Evolutionary conservation across 2,113 vertebrate species (phyloP).

Genomic region (Myiagra hebetior): DNA sequence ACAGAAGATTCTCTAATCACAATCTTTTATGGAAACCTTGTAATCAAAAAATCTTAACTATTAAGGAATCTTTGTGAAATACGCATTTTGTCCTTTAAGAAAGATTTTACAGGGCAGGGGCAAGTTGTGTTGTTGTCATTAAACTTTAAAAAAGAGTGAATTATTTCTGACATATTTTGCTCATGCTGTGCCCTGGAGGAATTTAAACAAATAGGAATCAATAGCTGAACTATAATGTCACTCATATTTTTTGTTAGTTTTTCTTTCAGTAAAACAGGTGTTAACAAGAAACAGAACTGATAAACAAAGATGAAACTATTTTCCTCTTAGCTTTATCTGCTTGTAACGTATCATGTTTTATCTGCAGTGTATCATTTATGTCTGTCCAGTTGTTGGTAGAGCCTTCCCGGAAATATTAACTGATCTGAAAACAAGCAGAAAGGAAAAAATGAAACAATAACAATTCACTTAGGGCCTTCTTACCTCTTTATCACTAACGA

Average conservation of each 20-base stretch:
- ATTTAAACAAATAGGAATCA: not conserved
- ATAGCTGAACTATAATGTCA: not conserved
- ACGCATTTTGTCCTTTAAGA: not conserved
- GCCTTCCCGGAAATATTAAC: not conserved
- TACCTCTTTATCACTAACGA: not conserved
- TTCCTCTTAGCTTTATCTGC: not conserved
- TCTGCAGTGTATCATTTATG: not conserved
- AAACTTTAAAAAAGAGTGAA: not conserved
- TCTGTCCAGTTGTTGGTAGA: not conserved
- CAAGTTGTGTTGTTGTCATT: not conserved
- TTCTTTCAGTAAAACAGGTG: not conserved
- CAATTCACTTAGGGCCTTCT: not conserved
- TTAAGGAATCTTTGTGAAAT: not conserved
- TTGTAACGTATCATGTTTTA: not conserved
- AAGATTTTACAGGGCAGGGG: not conserved
- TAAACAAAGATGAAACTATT: not conserved
- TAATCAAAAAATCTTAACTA: not conserved
- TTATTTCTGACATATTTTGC: not conserved
- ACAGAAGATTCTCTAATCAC: not conserved
- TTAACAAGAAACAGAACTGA: not conserved
- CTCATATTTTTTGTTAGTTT: not conserved
- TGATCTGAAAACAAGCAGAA: not conserved
- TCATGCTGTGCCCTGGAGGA: not conserved
- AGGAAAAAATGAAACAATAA: not conserved
- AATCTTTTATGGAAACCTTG: not conserved